Percentiles rank a stretch among this genome's conserved stretches.
These are phyloP conservation scores for Mythimna ferrago DNA, from an alignment of 2,888 invertebrate genomes.

Conservation along the genomic window DNA sequence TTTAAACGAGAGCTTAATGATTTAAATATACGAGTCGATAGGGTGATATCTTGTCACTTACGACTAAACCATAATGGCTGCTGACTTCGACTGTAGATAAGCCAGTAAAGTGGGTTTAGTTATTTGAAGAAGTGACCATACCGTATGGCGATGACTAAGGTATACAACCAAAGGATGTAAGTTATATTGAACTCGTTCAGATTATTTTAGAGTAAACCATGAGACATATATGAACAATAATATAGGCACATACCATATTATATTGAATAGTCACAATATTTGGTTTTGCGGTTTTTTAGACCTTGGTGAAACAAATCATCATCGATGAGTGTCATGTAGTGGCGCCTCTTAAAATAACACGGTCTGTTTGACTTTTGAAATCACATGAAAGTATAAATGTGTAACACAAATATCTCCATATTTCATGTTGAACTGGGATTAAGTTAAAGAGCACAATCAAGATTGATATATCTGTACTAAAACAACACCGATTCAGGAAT, in stretches of 20 bases:
- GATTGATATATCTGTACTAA: conserved; percentile 38
- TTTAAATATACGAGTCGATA: conserved; percentile 27
- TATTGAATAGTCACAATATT: conserved; percentile 18
- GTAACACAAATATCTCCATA: conserved; percentile 8
- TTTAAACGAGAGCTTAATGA: conserved; percentile 56
- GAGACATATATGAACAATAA: not conserved
- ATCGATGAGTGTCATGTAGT: not conserved
- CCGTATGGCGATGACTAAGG: conserved; percentile 34
- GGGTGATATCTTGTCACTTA: conserved; percentile 32
- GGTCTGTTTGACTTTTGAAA: not conserved
- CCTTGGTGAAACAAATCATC: conserved; percentile 21
- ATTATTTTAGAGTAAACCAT: conserved; percentile 25
- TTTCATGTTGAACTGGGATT: conserved; percentile 20
- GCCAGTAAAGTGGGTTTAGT: not conserved
- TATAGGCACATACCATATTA: not conserved
- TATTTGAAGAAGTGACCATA: conserved; percentile 25
- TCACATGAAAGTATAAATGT: conserved; percentile 1
- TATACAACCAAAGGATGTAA: not conserved
- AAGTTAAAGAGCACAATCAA: conserved; percentile 23
- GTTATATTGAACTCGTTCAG: conserved; percentile 8
- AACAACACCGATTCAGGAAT: conserved; percentile 41
- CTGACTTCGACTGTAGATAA: conserved; percentile 36
- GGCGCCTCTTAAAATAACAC: conserved; percentile 19
- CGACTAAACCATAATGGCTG: conserved; percentile 11
- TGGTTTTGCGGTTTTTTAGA: conserved; percentile 32